A percentile compares a stretch with the other conserved stretches of the same genome.
These are phyloP conservation scores for Ispidina picta DNA, from an alignment of 2,797 vertebrate genomes.

Conservation along the genomic window DNA sequence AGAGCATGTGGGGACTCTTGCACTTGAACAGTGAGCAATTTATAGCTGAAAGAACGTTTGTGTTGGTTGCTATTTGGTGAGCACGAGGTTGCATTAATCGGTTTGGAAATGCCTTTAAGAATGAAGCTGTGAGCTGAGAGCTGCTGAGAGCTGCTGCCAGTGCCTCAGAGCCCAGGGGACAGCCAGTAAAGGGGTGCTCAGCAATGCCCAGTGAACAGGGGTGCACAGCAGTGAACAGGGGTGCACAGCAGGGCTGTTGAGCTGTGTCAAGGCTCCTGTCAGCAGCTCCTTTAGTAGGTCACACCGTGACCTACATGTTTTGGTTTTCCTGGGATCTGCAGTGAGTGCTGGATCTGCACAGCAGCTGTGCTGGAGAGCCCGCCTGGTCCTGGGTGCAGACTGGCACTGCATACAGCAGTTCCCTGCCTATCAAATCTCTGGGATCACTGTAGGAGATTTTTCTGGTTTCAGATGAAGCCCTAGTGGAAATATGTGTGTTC, in stretches of 20 bases:
- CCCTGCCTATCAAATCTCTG: neutral
- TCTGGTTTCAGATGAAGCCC: neutral
- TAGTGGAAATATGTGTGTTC: neutral
- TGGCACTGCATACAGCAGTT: neutral
- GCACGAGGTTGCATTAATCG: neutral
- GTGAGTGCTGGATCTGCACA: neutral
- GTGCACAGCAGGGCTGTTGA: too few species aligned
- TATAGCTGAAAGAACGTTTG: neutral
- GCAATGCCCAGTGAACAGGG: too few species aligned
- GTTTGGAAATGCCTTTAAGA: neutral
- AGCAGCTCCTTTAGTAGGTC: neutral
- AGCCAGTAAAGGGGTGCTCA: too few species aligned
- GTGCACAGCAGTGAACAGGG: too few species aligned
- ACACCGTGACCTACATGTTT: slow-evolving; percentile 27
- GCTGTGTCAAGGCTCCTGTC: too few species aligned
- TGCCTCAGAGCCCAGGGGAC: too few species aligned
- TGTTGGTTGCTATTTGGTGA: neutral
- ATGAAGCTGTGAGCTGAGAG: neutral
- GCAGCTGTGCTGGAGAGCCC: neutral
- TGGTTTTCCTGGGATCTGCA: neutral
- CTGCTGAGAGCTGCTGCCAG: too few species aligned
- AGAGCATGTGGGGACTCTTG: neutral
- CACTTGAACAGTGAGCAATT: neutral
- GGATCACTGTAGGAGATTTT: neutral
- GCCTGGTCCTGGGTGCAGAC: neutral